phyloP scores from a whole-genome alignment of 2,888 invertebrate genomes.

The Corythucha ciliata region DNA sequence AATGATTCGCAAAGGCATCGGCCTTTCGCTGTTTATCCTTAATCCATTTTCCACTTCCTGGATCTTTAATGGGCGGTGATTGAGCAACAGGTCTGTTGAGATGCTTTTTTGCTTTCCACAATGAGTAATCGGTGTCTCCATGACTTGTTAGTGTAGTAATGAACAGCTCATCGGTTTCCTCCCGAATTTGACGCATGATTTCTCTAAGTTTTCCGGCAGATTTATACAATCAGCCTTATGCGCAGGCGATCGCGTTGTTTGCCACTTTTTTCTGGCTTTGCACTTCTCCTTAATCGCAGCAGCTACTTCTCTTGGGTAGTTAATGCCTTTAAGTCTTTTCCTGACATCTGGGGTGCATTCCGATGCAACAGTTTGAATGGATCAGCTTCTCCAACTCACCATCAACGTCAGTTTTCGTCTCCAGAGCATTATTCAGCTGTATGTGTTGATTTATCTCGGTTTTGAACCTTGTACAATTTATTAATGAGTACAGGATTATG shows the following conservation, averaged over 20 bases:
- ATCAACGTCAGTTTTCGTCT: constrained; percentile 1
- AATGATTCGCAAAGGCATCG: background rate
- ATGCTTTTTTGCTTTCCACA: constrained; percentile 5
- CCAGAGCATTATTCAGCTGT: background rate
- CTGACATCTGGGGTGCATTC: background rate
- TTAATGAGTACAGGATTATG: background rate
- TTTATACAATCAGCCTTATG: background rate
- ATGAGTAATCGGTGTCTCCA: constrained; percentile 7
- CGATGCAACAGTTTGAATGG: constrained; percentile 8
- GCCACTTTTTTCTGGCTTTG: constrained; percentile 3
- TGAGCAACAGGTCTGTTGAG: background rate
- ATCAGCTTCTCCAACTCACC: background rate
- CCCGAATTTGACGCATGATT: constrained; percentile 1
- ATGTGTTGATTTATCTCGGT: background rate
- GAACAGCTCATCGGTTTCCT: background rate
- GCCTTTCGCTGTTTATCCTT: constrained; percentile 1
- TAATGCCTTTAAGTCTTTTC: background rate
- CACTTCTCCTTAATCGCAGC: background rate
- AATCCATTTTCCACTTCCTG: background rate
- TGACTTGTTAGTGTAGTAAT: background rate
- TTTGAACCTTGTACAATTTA: no score
- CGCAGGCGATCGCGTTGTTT: background rate
- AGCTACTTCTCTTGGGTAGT: background rate
- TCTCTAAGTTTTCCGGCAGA: background rate
- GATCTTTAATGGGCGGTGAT: constrained; percentile 3